These are phyloP conservation scores for Palaemon carinicauda DNA, from an alignment of 1,140 invertebrate genomes.

Conservation along the genomic window DNA sequence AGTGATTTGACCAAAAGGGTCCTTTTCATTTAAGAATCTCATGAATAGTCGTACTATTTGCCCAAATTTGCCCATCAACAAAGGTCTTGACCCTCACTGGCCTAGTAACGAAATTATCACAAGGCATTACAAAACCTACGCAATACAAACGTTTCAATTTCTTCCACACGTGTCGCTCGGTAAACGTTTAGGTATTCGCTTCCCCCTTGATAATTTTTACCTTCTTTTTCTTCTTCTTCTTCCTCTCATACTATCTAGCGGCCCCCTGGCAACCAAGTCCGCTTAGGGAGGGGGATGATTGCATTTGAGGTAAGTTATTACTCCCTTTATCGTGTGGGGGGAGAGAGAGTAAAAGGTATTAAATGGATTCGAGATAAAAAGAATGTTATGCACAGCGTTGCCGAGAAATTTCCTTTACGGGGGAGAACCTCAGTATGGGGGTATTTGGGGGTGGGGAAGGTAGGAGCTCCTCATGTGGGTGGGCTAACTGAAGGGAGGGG, in stretches of 20 bases:
- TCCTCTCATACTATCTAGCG: neutral
- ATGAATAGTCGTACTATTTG: too few species aligned
- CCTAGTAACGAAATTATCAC: too few species aligned
- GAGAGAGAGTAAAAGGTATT: slow-evolving; percentile 40
- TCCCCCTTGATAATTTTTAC: too few species aligned
- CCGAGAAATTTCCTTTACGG: neutral
- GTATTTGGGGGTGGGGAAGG: neutral
- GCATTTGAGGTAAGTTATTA: slow-evolving; percentile 39
- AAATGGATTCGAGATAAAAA: slow-evolving; percentile 49
- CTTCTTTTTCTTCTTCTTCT: neutral
- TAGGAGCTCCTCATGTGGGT: neutral
- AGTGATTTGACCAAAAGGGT: too few species aligned
- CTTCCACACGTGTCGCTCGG: too few species aligned
- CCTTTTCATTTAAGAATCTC: too few species aligned
- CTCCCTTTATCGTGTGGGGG: slow-evolving; percentile 33
- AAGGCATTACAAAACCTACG: too few species aligned
- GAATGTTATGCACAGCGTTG: slow-evolving; percentile 18
- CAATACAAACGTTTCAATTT: too few species aligned
- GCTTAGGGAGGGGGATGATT: slow-evolving; percentile 30
- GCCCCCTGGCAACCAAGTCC: neutral
- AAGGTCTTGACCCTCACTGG: too few species aligned
- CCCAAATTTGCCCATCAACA: too few species aligned
- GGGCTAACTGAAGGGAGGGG: neutral
- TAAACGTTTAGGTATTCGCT: too few species aligned
- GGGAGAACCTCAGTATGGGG: neutral